phyloP scores from a whole-genome alignment of 2,113 vertebrate genomes.

The Cacatua alba region DNA sequence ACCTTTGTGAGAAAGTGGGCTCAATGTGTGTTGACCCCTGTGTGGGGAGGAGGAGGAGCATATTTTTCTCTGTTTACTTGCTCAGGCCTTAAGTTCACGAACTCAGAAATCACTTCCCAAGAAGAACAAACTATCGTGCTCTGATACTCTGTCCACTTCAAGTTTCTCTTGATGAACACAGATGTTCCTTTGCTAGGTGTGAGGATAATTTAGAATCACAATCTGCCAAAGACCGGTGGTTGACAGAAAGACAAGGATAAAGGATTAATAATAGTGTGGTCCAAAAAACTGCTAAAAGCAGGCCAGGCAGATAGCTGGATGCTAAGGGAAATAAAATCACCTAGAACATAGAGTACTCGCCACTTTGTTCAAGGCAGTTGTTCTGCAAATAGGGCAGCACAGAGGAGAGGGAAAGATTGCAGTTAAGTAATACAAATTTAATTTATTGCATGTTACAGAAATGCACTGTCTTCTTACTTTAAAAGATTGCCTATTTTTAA shows the following conservation, averaged over 20 bases:
- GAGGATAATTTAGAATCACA: background rate
- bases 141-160: background rate
- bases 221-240: background rate
- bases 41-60: fast-evolving
- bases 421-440: background rate
- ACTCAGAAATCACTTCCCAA: background rate
- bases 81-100: no score
- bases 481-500: background rate
- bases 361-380: background rate
- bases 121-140: background rate
- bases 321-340: background rate
- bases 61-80: fast-evolving
- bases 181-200: background rate
- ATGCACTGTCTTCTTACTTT: background rate
- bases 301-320: fast-evolving
- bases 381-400: background rate
- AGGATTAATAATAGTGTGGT: fast-evolving
- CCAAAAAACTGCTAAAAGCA: background rate
- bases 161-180: no score
- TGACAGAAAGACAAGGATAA: background rate
- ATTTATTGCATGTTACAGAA: fast-evolving
- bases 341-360: fast-evolving
- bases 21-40: fast-evolving
- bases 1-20: no score
- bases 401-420: background rate